Base-by-base conservation (phyloP, 1,140 invertebrate species). In the Diorhabda carinulata region DNA sequence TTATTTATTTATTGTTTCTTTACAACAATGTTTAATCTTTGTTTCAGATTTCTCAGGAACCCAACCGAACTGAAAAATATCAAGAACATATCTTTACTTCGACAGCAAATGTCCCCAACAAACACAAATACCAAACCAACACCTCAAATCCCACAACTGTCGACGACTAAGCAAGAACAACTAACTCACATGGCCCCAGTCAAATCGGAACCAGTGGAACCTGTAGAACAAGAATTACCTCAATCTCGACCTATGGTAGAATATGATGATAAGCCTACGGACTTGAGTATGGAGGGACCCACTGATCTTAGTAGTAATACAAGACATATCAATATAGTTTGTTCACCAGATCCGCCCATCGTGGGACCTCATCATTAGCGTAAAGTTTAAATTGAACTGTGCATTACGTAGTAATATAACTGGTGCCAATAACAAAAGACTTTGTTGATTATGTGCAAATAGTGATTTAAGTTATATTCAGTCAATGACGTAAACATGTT, bases 51-150 rank as follows among this genome's bases (percentile, higher is more conserved):
- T 82, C 82, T 96, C 61, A 87, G 94, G 68, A 95, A 95, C 83
- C 93, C 93, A 44, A 92, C 91, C 44, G 94, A 96, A 82, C 81
- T 96, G 71, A 95, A 95, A 78, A 95, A 93, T 78, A 95, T 96
- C 61, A 96, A 96, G 81, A 95, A 95, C 79, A 96, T 96, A 73
- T 95, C 93, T 3, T 81, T 95, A 67, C 81, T 96, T 68, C 86
- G 93, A n/a, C 92, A 95, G 81, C 91, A 94, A 79, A 91, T 91
- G 88, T 88, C 88, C 69, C 89, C 89, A 68, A 90, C 85, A 0
- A 80, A 84, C 52, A 73, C 85, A 0, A 79, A 84, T 45, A 73
- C 74, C n/a, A 78, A 73, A 60, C 64, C 72, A n/a, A n/a, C 47
- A 6, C 6, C 47, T 2, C 47, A 4, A 4, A 52, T 52, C 47